Conservation (phyloP, 1,140 invertebrate genomes). For the Macrosteles quadrilineatus region DNA sequence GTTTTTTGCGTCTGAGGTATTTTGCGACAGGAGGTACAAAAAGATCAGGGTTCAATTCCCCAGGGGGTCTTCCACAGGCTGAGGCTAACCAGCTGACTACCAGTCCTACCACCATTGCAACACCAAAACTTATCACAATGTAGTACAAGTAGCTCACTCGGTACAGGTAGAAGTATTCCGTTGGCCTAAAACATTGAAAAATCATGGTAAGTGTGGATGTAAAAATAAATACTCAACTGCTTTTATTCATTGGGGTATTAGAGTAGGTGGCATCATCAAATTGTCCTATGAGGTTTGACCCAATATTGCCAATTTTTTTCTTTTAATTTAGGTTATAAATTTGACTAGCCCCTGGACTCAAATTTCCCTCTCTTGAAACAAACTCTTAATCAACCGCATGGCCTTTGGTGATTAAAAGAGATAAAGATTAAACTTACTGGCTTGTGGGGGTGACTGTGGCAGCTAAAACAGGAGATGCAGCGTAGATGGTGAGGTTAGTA, state of each 20-base stretch:
- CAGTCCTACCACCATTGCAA: conserved; percentile 66
- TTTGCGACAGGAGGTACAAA: conserved; percentile 65
- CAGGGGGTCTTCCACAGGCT: conserved; percentile 37
- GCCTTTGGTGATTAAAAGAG: no score
- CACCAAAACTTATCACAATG: conserved; percentile 65
- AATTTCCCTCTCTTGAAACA: no score
- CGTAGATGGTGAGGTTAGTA: not conserved
- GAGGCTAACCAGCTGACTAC: conserved; percentile 55
- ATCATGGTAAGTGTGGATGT: not conserved
- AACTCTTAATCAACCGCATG: no score
- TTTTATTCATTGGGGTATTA: no score
- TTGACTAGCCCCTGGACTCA: no score
- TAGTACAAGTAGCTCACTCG: conserved; percentile 89
- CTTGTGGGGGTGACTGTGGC: not conserved
- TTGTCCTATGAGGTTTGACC: no score
- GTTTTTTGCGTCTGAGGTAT: conserved; percentile 42
- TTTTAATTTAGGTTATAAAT: no score
- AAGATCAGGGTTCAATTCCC: conserved; percentile 57
- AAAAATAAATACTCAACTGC: not conserved
- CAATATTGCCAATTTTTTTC: no score
- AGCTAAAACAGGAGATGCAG: not conserved
- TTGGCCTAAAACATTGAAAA: conserved; percentile 2
- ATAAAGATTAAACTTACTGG: not conserved
- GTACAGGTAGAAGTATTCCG: conserved; percentile 67
- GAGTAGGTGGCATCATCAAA: no score